phyloP scores from a whole-genome alignment of 2,888 invertebrate genomes.

The Andrena marginata region DNA sequence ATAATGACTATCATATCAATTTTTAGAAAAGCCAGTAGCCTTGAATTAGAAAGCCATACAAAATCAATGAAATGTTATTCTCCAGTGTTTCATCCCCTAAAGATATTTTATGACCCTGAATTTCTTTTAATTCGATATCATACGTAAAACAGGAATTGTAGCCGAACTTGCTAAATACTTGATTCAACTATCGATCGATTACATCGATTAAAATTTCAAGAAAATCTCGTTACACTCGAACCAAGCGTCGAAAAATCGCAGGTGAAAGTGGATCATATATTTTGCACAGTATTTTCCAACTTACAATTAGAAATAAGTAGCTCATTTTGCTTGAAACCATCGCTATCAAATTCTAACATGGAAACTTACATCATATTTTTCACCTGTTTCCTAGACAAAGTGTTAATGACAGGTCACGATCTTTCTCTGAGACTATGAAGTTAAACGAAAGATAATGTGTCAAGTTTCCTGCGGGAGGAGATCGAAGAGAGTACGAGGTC shows the following conservation, averaged over 20 bases:
- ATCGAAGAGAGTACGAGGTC: background rate
- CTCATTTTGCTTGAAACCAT: too few species aligned
- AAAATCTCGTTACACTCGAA: slow-evolving; percentile 12
- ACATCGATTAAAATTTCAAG: background rate
- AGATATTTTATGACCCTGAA: background rate
- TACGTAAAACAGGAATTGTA: background rate
- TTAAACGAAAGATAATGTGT: slow-evolving; percentile 24
- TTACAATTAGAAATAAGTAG: too few species aligned
- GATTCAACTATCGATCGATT: slow-evolving; percentile 14
- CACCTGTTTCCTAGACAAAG: slow-evolving; percentile 2
- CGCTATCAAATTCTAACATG: background rate
- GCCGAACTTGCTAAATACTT: background rate
- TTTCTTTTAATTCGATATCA: background rate
- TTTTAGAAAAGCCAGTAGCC: too few species aligned
- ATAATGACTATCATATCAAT: too few species aligned
- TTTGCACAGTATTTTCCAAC: background rate
- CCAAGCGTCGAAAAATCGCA: background rate
- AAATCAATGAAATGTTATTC: background rate
- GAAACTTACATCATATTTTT: slow-evolving; percentile 3
- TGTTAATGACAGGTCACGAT: background rate
- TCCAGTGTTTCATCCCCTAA: background rate
- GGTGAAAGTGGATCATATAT: background rate
- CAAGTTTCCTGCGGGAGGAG: slow-evolving; percentile 7
- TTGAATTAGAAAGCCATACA: background rate
- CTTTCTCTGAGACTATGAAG: background rate